Conservation (phyloP, 1,140 invertebrate species). For the Capitella teleta region DNA sequence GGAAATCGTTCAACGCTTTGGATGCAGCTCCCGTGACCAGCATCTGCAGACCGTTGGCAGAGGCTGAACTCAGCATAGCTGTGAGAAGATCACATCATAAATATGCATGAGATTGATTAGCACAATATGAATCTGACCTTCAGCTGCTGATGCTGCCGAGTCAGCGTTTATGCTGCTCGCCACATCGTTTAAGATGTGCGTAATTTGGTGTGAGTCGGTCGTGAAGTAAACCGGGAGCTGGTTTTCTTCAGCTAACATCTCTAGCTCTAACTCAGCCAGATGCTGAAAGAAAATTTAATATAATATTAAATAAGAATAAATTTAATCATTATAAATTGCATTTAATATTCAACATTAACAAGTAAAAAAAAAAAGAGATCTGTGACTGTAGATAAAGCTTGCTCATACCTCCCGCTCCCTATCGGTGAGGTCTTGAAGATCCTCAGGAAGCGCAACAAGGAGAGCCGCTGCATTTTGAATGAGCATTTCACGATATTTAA, state of each 20-base stretch:
- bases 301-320: neutral
- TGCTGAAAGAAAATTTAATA: constrained; percentile 40
- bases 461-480: constrained; percentile 69
- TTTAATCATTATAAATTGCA: neutral
- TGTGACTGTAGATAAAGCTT: neutral
- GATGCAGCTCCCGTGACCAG: constrained; percentile 60
- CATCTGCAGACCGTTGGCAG: constrained; percentile 86
- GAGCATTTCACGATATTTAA: constrained; percentile 63
- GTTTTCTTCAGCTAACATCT: constrained; percentile 67
- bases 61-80: constrained; percentile 71
- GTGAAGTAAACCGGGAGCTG: constrained; percentile 83
- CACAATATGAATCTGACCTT: constrained; percentile 38
- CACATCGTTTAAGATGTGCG: constrained; percentile 65
- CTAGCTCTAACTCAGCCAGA: constrained; percentile 67
- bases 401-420: constrained; percentile 64
- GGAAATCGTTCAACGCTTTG: constrained; percentile 59
- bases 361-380: constrained; percentile 2
- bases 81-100: constrained; percentile 14
- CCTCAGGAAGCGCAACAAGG: constrained; percentile 66
- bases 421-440: constrained; percentile 51
- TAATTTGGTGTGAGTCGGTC: constrained; percentile 55
- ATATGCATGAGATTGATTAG: neutral
- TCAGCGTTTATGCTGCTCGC: constrained; percentile 47
- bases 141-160: constrained; percentile 54
- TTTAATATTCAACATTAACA: neutral